Conservation (phyloP, 2,888 invertebrate genomes). For the Hyppa rectilinea region DNA sequence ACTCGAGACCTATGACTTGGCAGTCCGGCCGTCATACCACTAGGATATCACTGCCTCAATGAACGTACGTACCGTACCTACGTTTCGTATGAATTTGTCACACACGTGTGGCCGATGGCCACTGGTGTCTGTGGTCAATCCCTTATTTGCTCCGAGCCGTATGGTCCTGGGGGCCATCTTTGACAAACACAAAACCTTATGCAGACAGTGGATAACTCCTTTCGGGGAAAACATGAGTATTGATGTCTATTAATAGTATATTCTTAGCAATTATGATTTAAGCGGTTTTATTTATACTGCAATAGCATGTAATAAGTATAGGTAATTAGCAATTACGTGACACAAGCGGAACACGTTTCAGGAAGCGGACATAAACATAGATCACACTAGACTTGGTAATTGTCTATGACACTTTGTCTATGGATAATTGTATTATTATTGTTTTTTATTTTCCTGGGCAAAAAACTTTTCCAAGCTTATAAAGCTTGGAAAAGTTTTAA, state of each 20-base stretch:
- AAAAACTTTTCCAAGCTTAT: background rate
- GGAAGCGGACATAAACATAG: constrained; percentile 61
- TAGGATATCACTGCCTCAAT: no score
- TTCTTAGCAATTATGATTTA: constrained; percentile 33
- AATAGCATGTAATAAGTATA: constrained; percentile 28
- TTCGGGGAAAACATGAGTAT: background rate
- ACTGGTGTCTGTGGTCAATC: no score
- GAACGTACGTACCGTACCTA: no score
- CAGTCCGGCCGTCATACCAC: no score
- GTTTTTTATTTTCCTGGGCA: constrained; percentile 9
- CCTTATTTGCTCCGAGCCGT: no score
- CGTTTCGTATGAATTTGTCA: no score
- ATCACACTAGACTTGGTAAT: constrained; percentile 54
- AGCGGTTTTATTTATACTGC: constrained; percentile 26
- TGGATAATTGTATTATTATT: constrained; percentile 25
- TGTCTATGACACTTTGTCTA: constrained; percentile 50
- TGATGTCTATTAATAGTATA: background rate
- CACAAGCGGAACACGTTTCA: constrained; percentile 63
- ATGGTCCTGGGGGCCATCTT: background rate
- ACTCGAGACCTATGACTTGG: no score
- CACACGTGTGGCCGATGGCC: no score
- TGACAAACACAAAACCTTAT: background rate
- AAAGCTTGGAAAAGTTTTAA: no score
- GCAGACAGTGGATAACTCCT: background rate
- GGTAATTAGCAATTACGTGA: constrained; percentile 52